A percentile compares a stretch with the other conserved stretches of the same genome.
phyloP scores from a whole-genome alignment of 2,888 invertebrate species.

The Folsomia candida region DNA sequence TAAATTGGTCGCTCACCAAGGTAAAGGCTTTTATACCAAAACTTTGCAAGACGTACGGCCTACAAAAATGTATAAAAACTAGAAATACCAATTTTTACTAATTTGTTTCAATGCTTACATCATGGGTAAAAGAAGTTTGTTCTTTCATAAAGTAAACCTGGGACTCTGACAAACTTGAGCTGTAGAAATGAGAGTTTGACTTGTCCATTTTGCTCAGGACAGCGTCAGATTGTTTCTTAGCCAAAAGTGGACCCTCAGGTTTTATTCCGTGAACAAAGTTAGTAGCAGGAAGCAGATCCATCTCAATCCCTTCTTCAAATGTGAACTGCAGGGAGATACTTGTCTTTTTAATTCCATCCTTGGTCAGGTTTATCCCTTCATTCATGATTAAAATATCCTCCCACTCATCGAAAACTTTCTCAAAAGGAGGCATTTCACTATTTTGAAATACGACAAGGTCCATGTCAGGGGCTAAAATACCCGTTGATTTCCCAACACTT shows the following conservation, averaged over 20 bases:
- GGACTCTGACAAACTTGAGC: neutral
- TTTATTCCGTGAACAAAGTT: neutral
- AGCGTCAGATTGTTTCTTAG: neutral
- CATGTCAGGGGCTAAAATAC: neutral
- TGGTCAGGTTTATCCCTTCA: neutral
- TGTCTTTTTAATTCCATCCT: neutral
- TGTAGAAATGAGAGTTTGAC: neutral
- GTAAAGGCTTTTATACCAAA: neutral
- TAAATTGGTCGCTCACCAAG: neutral
- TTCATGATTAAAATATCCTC: neutral
- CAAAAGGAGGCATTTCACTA: neutral
- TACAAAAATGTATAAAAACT: neutral
- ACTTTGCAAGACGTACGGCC: neutral
- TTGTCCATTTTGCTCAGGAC: neutral
- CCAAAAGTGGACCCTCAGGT: neutral
- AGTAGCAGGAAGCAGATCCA: neutral
- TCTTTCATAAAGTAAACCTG: neutral
- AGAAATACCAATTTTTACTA: neutral
- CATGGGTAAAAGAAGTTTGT: neutral
- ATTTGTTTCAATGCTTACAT: neutral
- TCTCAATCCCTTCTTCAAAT: neutral
- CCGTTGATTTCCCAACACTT: neutral
- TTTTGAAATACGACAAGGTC: neutral
- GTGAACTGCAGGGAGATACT: neutral
- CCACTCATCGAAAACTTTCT: neutral